Base-by-base conservation (phyloP, 23 tunicate species). In the Styela plicata region DNA sequence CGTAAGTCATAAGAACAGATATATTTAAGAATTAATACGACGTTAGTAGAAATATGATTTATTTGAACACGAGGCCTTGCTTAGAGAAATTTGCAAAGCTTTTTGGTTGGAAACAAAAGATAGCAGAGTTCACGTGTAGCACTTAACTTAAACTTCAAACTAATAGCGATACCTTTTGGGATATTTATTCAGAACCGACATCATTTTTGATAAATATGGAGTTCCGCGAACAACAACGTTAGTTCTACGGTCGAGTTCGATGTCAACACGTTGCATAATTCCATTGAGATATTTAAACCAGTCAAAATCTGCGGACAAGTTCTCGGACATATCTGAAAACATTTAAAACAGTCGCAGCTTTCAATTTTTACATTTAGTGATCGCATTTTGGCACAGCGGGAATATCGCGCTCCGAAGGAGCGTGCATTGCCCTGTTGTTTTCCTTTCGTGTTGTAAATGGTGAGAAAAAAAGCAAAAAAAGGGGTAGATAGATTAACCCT, bases 211-310 rank as follows among this genome's bases (percentile, higher is more conserved):
- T 30, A 89, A 73, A 71, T 83, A 89, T 21, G 80, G 78, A 24
- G 82, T 64, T 1, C 77, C 94, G 76, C 83, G 83, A 22, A 84
- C 64, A 34, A 89, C 88, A 63, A 89, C 94, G 2, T 84, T 17
- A 23, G 69, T 78, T 21, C 33, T 64, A 18, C 28, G 81, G 20
- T 52, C 26, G 24, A 80, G 61, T 22, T 36, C 33, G 19, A 63
- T 33, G 24, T 78, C 78, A 27, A 66, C 70, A 3, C 31, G 29
- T 66, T 66, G 10, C 64, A 90, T 29, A 29, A 85, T 34, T 26
- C n/a, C 2, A 24, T 90, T 69, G 3, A 75, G 18, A 32, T 80
- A 90, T 19, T 24, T 67, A 67, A 74, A 19, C 95, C 95, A 90
- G 53, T 85, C 83, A 23, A 90, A 68, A 63, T 73, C 79, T 24